Evolutionary conservation across 1,140 invertebrate genomes (phyloP), one percentile per base, ranked within the genome.

Genomic region (Ruditapes philippinarum): DNA sequence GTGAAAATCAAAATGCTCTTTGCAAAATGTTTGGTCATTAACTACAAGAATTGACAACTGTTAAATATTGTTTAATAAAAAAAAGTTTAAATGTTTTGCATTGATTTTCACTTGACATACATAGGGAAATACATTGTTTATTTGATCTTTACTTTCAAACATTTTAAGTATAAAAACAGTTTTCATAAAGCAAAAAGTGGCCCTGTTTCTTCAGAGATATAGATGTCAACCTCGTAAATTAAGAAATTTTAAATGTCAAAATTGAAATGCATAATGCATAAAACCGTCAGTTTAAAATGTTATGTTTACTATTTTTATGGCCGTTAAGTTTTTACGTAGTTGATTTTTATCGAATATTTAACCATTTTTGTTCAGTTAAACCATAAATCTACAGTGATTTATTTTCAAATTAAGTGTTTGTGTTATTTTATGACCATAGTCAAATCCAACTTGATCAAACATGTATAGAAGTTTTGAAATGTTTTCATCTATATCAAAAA

Each of bases 401-500:
- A 62, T 57, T 51, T 57, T 81, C 19, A 38, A 65, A 62, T 81
- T 57, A 62, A 62, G 54, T 62, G 60, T 81, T 62, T 36, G 79
- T 80, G 54, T 81, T 42, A 40, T 62, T 62, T 62, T 62, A 81
- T 57, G 54, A 60, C 38, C 78, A 78, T 33, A 78, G 28, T 49
- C 49, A 51, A 78, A 79, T 79, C 40, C 54, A 79, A 79, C 54
- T 49, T 57, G 49, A 79, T 19, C 36, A 54, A 54, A 79, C 54
- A 36, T 79, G 49, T 33, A 79, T 19, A 3, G 28, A 14, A 60
- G 42, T 79, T 79, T 79, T 57, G 54, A 54, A 54, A 54, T 79
- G 76, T 79, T 74, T 74, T 40, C 70, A 74, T 49, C 40, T 40
- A 31, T 73, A 38, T 40, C 4, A 40, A n/a, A n/a, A 22, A 3